phyloP scores from a whole-genome alignment of 2,797 vertebrate genomes.

The Gallinago nigripennis region DNA sequence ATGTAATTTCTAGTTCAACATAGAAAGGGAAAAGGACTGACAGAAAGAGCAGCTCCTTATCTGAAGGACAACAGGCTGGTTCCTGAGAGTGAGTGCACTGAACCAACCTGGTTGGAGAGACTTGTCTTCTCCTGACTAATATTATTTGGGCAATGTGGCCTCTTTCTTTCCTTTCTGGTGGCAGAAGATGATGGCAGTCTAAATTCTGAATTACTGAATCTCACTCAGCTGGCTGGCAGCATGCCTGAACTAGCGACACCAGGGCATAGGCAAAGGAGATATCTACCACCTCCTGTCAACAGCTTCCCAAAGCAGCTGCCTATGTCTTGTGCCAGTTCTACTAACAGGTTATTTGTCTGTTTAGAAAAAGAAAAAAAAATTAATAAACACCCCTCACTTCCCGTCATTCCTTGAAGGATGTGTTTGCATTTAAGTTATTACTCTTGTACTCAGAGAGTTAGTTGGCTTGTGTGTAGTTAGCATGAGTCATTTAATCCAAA shows the following conservation, averaged over 20 bases:
- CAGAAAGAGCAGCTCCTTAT: not conserved
- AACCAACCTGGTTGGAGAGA: not conserved
- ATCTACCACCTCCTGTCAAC: not conserved
- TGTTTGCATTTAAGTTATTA: not conserved
- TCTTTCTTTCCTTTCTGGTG: not conserved
- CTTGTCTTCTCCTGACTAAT: not conserved
- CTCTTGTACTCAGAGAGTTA: not conserved
- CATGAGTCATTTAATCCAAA: constrained; percentile 56
- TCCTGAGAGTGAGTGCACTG: not conserved
- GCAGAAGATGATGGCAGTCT: not conserved
- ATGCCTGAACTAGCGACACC: not conserved
- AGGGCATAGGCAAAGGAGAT: not conserved
- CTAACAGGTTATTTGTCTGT: not conserved
- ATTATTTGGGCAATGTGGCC: not conserved
- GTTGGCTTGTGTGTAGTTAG: constrained; percentile 11
- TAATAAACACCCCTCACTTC: rapidly evolving
- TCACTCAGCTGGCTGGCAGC: not conserved
- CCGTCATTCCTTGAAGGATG: not conserved
- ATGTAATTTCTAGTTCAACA: not conserved
- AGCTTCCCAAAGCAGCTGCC: not conserved
- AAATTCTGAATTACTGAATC: not conserved
- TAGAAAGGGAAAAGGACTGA: not conserved
- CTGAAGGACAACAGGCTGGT: not conserved
- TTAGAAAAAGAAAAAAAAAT: not conserved
- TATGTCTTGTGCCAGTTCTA: not conserved